Evolutionary conservation across 2,888 invertebrate genomes (phyloP), one percentile per base, ranked within the genome.

Genomic region (Athetis lepigone): DNA sequence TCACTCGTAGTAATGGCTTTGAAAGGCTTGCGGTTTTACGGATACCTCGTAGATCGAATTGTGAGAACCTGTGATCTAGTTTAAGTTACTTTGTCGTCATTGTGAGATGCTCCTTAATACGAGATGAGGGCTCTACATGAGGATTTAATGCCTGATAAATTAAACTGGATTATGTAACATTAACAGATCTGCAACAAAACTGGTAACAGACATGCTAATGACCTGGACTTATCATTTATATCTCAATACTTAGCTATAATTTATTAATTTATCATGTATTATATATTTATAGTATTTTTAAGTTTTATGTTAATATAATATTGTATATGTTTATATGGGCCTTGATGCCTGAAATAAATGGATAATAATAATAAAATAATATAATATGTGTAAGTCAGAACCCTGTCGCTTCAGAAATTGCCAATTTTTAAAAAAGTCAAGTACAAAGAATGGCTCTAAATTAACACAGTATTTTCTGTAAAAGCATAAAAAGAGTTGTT

Each of bases 401-500:
- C 29, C 18, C 8, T 11, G 2, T n/a, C 2, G 5, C 19, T 8
- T 18, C 4, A 5, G 37, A 36, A 45, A 43, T 23, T 16, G 2
- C 1, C 13, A n/a, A n/a, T n/a, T 11, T 13, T 2, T 13, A 1
- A 43, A 43, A 64, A 39, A 18, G n/a, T n/a, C n/a, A 19, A 4
- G 8, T 4, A 60, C n/a, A 19, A 51, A 36, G 27, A 21, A 39
- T 45, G 27, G 4, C 8, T 33, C 8, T 25, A 25, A 62, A 42
- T 42, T 36, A 58, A 58, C n/a, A 19, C 6, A 43, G 7, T 19
- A 29, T 42, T 67, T 61, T 29, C 23, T 8, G 4, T 19, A 16
- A 47, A 46, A 47, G 16, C 23, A 33, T 58, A 11, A 27, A 60
- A 60, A 37, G 60, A 52, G 67, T 47, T 67, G 46, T 62, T 60